Base-by-base conservation (phyloP, 2,888 invertebrate species). In the Tromatobia lineatoria region DNA sequence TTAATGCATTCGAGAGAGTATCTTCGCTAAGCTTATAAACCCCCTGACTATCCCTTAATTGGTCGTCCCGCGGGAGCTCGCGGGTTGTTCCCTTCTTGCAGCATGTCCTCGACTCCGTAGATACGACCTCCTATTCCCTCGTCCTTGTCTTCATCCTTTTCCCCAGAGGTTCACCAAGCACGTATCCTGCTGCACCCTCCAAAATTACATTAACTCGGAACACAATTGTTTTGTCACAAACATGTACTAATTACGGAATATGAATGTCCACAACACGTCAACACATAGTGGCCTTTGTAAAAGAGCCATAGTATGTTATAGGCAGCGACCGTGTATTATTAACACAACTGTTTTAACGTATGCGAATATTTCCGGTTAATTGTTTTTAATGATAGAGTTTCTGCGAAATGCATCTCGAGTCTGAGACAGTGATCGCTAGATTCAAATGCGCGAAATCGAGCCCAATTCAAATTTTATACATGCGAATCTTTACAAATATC, bases 1-100 rank as follows among this genome's bases (percentile, higher is more conserved):
- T 89, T 83, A 86, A 88, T 85, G 83, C 80, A 86, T 88, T 87
- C 80, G 78, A 78, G 81, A 85, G 85, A 86, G 67, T 88, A 87
- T 88, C 85, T 85, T 85, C 82, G 85, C 82, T 85, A 86, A 86
- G 87, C 90, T 87, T 87, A 88, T 90, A 90, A 90, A 90, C 87
- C 88, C 88, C 76, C 86, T 80, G 88, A 88, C 88, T 89, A 88
- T 88, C 86, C 86, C 87, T 88, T 89, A 88, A 88, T 89, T 90
- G 88, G 87, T 87, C 88, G 80, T 88, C 88, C 88, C 89, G 67
- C 77, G 83, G 76, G 80, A 86, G 71, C 69, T 66, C 71, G 61
- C 57, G 75, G 71, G 61, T 69, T 54, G 75, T 52, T 77, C 70
- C 78, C 54, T 86, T 88, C 85, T 85, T 84, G 83, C 86, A 67